A percentile compares a stretch with the other conserved stretches of the same genome.
Evolutionary conservation across 2,888 invertebrate species (phyloP).

Genomic region (Hermaeophaga mercurialis): DNA sequence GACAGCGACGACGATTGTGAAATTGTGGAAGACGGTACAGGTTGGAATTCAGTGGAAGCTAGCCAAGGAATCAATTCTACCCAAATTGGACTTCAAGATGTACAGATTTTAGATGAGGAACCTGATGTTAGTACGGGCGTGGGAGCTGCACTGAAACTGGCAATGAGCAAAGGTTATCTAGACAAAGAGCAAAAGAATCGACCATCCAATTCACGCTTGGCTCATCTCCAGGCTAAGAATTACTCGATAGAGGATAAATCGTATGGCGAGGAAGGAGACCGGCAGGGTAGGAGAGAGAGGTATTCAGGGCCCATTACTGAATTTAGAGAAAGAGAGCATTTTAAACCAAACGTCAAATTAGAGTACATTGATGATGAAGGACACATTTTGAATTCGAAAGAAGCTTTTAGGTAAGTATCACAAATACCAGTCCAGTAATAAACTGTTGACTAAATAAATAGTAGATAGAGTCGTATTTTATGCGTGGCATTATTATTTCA

Average conservation of each 20-base stretch:
- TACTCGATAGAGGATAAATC: conserved; percentile 82
- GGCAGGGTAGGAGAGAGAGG: conserved; percentile 68
- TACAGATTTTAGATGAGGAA: conserved; percentile 86
- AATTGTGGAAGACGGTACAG: conserved; percentile 52
- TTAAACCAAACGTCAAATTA: conserved; percentile 92
- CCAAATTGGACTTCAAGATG: conserved; percentile 58
- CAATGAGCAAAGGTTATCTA: conserved; percentile 89
- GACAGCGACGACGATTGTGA: conserved; percentile 50
- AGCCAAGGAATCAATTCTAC: conserved; percentile 43
- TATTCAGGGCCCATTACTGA: conserved; percentile 86
- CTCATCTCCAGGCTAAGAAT: conserved; percentile 77
- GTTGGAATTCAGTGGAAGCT: conserved; percentile 63
- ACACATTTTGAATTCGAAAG: conserved; percentile 88
- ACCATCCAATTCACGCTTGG: conserved; percentile 73
- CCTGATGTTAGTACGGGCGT: conserved; percentile 91
- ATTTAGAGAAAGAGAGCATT: conserved; percentile 89
- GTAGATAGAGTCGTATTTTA: too few species aligned
- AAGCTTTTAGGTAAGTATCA: conserved; percentile 67
- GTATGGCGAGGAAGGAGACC: conserved; percentile 76
- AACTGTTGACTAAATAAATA: too few species aligned
- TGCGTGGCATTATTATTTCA: too few species aligned
- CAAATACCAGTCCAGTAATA: too few species aligned
- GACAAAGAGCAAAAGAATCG: conserved; percentile 79
- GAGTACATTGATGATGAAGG: conserved; percentile 98
- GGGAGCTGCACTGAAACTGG: conserved; percentile 87